Percentiles rank a stretch among this genome's conserved stretches.
Conservation (phyloP, 2,888 invertebrate species). For the Pardosa pseudoannulata region DNA sequence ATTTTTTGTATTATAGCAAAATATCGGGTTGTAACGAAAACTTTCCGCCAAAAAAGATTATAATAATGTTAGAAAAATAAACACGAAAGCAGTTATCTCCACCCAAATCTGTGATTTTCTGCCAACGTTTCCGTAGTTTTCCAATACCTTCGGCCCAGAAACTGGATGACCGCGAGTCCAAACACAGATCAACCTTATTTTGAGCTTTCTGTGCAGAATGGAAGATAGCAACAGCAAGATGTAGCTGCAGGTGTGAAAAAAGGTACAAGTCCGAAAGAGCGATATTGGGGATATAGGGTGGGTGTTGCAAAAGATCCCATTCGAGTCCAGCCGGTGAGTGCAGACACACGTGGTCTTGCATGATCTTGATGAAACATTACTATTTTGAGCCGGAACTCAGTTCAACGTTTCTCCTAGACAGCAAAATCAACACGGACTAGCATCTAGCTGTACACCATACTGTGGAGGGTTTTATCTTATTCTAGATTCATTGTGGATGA, state of each 20-base stretch:
- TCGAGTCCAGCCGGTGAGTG: background rate
- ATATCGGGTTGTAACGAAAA: background rate
- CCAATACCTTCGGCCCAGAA: background rate
- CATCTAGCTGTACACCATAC: background rate
- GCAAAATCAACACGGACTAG: background rate
- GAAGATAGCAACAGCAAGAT: background rate
- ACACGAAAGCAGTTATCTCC: background rate
- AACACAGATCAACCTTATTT: conserved; percentile 2
- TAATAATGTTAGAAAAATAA: background rate
- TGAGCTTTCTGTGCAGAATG: background rate
- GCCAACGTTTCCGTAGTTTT: conserved; percentile 16
- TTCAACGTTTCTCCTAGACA: background rate
- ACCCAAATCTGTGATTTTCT: background rate
- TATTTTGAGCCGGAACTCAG: background rate
- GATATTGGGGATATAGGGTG: background rate
- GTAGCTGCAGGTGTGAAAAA: conserved; percentile 6
- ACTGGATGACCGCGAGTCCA: background rate
- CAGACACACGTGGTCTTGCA: too few species aligned
- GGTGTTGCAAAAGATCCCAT: background rate
- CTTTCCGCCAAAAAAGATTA: background rate
- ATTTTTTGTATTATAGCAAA: too few species aligned
- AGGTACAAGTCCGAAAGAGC: background rate
- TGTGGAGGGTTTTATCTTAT: background rate
- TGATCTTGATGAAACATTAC: background rate
- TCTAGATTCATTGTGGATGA: background rate